phyloP scores from a whole-genome alignment of 64 coral and sea anemone genomes.

The Actinia equina region DNA sequence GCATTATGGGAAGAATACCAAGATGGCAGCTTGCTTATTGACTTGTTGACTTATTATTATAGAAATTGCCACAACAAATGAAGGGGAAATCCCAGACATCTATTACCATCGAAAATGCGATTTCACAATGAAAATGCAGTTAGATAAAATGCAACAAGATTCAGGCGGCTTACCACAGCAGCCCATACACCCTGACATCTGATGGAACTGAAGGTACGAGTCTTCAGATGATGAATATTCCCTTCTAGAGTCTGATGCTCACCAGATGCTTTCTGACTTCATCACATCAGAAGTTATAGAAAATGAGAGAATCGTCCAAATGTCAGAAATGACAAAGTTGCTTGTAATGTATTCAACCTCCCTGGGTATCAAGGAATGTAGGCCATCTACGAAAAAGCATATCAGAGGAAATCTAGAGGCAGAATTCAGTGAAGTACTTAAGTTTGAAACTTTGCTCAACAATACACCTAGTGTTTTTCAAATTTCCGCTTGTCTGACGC shows the following conservation, averaged over 20 bases:
- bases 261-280: constrained; percentile 58
- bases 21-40: no score
- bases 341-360: constrained; percentile 13
- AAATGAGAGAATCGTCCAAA: constrained; percentile 42
- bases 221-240: constrained; percentile 7
- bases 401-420: constrained; percentile 39
- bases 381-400: constrained; percentile 32
- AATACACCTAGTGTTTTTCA: no score
- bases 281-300: constrained; percentile 46
- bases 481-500: constrained; percentile 53
- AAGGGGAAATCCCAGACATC: constrained; percentile 21
- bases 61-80: constrained; percentile 23
- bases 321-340: constrained; percentile 30
- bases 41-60: no score
- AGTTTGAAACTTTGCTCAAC: constrained; percentile 60
- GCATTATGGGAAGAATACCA: no score
- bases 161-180: constrained; percentile 33
- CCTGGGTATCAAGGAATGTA: constrained; percentile 26
- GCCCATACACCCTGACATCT: no score
- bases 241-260: constrained; percentile 38
- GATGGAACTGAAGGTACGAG: no score
- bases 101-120: constrained; percentile 40
- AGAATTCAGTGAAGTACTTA: constrained; percentile 31
- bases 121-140: constrained; percentile 53
- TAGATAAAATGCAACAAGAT: constrained; percentile 9